A percentile compares a stretch with the other conserved stretches of the same genome.
These are phyloP conservation scores for Cheilosia urbana DNA, from an alignment of 2,888 invertebrate species.

Conservation along the genomic window DNA sequence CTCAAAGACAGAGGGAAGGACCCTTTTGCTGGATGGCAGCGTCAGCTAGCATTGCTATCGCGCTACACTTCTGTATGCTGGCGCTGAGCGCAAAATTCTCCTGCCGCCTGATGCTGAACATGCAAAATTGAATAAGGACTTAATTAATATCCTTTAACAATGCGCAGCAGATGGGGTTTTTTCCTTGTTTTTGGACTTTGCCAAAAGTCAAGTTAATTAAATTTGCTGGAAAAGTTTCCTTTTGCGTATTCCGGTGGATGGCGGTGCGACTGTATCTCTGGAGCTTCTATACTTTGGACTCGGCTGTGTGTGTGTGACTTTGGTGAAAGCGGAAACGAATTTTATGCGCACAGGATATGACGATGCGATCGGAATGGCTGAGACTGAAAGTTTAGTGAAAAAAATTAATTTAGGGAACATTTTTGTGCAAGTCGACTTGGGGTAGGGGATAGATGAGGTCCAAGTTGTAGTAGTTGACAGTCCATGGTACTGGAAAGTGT, in stretches of 20 bases:
- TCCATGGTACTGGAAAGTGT: background rate
- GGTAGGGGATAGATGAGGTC: background rate
- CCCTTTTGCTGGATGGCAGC: conserved; percentile 53
- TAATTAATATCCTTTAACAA: conserved; percentile 75
- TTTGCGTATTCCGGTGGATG: conserved; percentile 33
- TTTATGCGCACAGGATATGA: conserved; percentile 26
- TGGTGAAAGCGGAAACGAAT: conserved; percentile 29
- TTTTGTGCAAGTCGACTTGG: background rate
- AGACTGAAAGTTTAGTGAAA: background rate
- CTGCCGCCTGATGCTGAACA: conserved; percentile 58
- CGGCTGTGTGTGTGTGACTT: conserved; percentile 3
- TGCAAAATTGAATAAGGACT: conserved; percentile 75
- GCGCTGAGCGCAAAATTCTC: conserved; percentile 46
- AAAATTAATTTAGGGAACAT: background rate
- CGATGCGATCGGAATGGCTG: conserved; percentile 9
- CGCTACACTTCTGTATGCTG: background rate
- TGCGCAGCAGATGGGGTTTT: conserved; percentile 63
- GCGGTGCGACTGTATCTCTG: conserved; percentile 7
- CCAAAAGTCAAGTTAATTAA: conserved; percentile 74
- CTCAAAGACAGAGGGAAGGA: background rate
- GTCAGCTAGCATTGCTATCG: conserved; percentile 55
- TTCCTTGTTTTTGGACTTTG: conserved; percentile 54
- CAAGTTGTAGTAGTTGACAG: conserved; percentile 7
- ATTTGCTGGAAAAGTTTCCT: conserved; percentile 72
- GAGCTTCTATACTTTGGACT: background rate